Base-by-base conservation (phyloP, 2,797 vertebrate genomes). In the Onychomys leucogaster region DNA sequence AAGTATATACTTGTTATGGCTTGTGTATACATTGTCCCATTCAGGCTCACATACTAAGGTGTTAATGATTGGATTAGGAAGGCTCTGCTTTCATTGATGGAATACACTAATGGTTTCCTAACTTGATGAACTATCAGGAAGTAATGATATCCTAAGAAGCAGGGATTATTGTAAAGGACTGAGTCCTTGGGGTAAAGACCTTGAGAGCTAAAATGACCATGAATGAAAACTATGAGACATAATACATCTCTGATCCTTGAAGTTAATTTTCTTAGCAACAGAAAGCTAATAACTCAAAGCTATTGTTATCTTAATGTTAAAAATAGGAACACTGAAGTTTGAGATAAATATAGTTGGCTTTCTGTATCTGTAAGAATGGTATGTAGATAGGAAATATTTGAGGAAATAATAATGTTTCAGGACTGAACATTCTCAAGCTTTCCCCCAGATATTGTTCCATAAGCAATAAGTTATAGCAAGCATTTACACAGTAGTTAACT, bases 291-390 rank as follows among this genome's bases (percentile, higher is more conserved):
- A 46, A 69, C 4, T 34, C 63, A 85, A 34, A 4, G 21, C 32
- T n/a, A 25, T 27, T 73, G 8, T 95, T 95, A 82, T 46, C 55
- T 41, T 92, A 27, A 63, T 75, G 21, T 78, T 94, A 84, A 94
- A 93, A 93, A 49, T 67, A 85, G 67, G 6, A 29, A 59, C 21
- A 63, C 4, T 69, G 29, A 21, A 43, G n/a, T 69, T 81, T 82
- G 43, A 59, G 10, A 61, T 80, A 71, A 61, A 80, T 59, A 59
- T 8, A 41, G 37, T 81, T 89, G 63, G 29, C 52, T 86, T 8
- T 81, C 34, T 61, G 75, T 59, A 71, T 63, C 10, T 73, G 25
- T 27, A 57, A n/a, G 11, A 37, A 61, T 17, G 11, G 13, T 13
- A 61, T 67, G 7, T 37, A 71, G 78, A 43, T 3, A 59, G 89